These are phyloP conservation scores for Philopotamus ludificatus DNA, from an alignment of 1,140 invertebrate genomes.

Conservation along the genomic window DNA sequence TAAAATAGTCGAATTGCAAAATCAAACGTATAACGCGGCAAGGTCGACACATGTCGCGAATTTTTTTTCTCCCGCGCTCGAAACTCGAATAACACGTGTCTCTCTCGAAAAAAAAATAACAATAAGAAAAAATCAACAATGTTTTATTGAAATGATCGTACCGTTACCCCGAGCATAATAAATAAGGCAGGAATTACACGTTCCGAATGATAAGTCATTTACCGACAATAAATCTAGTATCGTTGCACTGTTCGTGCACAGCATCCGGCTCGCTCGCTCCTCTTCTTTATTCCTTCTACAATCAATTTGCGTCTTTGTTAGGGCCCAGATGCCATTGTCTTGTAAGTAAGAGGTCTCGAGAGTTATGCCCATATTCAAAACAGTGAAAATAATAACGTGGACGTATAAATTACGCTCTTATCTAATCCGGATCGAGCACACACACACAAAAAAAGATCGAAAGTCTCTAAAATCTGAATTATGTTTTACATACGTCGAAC, in stretches of 20 bases:
- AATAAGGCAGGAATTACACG: conserved; percentile 18
- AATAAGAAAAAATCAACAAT: neutral
- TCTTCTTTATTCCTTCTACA: too few relatives aligned
- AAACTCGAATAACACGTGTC: neutral
- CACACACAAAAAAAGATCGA: neutral
- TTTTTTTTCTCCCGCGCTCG: neutral
- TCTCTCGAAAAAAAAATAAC: neutral
- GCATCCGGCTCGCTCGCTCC: neutral
- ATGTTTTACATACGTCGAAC: neutral
- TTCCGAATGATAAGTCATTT: conserved; percentile 21
- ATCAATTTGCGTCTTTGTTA: conserved; percentile 12
- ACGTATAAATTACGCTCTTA: too few relatives aligned
- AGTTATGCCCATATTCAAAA: conserved; percentile 9
- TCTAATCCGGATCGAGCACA: neutral
- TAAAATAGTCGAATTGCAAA: neutral
- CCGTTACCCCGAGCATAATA: conserved; percentile 11
- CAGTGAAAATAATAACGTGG: conserved; percentile 2
- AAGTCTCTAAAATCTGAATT: neutral
- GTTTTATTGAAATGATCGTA: neutral
- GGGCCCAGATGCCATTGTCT: conserved; percentile 1
- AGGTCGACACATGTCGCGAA: neutral
- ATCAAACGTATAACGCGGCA: neutral
- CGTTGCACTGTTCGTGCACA: neutral
- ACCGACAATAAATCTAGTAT: conserved; percentile 5
- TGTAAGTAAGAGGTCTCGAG: neutral